phyloP scores from a whole-genome alignment of 1,140 invertebrate species.

The Drosophila sulfurigaster region DNA sequence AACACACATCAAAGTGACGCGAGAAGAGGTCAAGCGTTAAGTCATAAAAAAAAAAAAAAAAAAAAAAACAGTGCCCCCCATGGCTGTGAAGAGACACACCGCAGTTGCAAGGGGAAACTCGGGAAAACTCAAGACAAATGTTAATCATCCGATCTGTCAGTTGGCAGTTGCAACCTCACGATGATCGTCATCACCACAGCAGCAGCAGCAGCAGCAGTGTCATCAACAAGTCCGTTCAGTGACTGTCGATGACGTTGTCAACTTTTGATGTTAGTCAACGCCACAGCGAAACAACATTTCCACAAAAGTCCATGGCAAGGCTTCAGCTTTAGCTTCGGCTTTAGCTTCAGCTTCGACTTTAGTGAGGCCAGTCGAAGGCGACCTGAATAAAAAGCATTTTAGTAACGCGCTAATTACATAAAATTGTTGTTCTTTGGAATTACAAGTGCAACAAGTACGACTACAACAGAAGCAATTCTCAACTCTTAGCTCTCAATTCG shows the following conservation, averaged over 20 bases:
- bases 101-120: conserved; percentile 22
- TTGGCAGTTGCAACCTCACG: conserved; percentile 38
- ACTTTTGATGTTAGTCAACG: conserved; percentile 48
- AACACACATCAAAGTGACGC: conserved; percentile 76
- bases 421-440: conserved; percentile 67
- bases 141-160: conserved; percentile 56
- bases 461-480: not conserved
- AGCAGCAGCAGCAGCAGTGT: conserved; percentile 10
- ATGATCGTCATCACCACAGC: not conserved
- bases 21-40: conserved; percentile 79
- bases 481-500: not conserved
- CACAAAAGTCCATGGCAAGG: conserved; percentile 40
- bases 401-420: conserved; percentile 75
- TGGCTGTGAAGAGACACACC: not conserved
- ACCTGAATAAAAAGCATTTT: conserved; percentile 78
- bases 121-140: conserved; percentile 51
- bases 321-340: conserved; percentile 7
- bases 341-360: conserved; percentile 1
- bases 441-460: conserved; percentile 33
- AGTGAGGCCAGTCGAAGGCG: conserved; percentile 39
- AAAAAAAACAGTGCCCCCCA: conserved; percentile 14
- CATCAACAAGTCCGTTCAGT: conserved; percentile 53
- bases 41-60: conserved; percentile 51
- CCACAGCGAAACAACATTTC: conserved; percentile 34
- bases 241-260: conserved; percentile 59